phyloP scores from a whole-genome alignment of 30 jellyfish, hydroid and myxozoan genomes.

The Phacellophora camtschatica region DNA sequence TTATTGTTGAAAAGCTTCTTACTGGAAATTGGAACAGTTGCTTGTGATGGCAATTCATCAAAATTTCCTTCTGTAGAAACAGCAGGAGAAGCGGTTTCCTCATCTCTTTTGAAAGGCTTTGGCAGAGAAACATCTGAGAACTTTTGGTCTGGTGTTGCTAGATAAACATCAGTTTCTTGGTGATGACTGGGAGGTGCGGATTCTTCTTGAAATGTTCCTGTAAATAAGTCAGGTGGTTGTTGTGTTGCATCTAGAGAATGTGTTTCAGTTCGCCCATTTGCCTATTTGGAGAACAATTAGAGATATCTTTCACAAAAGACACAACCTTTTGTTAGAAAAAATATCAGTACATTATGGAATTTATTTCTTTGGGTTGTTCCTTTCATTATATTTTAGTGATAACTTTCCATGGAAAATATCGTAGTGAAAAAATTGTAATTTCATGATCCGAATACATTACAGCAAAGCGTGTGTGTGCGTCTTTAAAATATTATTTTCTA shows the following conservation, averaged over 20 bases:
- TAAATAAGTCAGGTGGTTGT: constrained; percentile 59
- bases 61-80: not conserved
- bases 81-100: not conserved
- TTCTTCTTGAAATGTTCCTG: constrained; percentile 64
- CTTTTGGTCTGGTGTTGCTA: constrained; percentile 34
- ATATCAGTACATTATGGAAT: too few species aligned
- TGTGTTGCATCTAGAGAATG: constrained; percentile 46
- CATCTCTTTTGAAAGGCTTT: constrained; percentile 1
- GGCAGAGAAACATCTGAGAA: not conserved
- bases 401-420: too few species aligned
- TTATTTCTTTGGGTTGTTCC: too few species aligned
- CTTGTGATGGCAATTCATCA: not conserved
- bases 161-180: constrained; percentile 48
- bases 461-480: too few species aligned
- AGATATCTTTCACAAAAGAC: not conserved
- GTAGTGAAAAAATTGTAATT: too few species aligned
- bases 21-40: constrained; percentile 1
- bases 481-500: too few species aligned
- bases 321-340: not conserved
- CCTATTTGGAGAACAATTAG: not conserved
- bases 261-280: not conserved
- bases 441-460: too few species aligned
- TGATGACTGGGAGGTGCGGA: not conserved
- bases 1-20: too few species aligned
- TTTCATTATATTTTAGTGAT: too few species aligned